Base-by-base conservation (phyloP, 2,113 vertebrate species). In the Notothenia rossii region DNA sequence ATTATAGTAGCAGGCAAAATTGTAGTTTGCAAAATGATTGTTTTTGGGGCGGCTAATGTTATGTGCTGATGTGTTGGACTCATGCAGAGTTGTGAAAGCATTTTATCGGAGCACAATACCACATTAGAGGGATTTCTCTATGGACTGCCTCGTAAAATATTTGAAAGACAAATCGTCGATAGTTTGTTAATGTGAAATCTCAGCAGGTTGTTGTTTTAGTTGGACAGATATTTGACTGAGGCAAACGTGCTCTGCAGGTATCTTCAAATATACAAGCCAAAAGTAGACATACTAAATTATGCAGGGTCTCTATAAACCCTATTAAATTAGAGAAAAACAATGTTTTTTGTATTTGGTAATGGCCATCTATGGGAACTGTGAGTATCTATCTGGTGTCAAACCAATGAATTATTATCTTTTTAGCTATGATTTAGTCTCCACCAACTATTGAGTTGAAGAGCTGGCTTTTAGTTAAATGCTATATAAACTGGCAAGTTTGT, bases 21-120 rank as follows among this genome's bases (percentile, higher is more conserved):
- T n/a, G 22, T 33, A 68, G 61, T 54, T 62, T 51, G 56, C 63
- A 9, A 50, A 63, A 72, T 59, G 3, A 76, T 68, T 40, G 69
- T 75, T 75, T 54, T 11, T 43, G 9, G 25, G 56, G 22, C 15
- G 8, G 62, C 22, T 75, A 64, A 83, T 63, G 67, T 65, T 66
- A 49, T 75, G 61, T 33, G 64, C 82, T 77, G 79, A 69, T 81
- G 85, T 81, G 79, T 48, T 69, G 76, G 63, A 71, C 63, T 75
- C 83, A 53, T 51, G 81, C 65, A 7, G 85, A 80, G 83, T 66
- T 78, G 49, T 86, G 43, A 77, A 79, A 79, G 63, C 60, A 18
- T 70, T 85, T 80, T 48, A 67, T 45, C 25, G 0, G 64, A 33
- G 69, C 9, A 25, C 29, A 18, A 36, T 75, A 70, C 33, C 43